Conservation (phyloP, 2,888 invertebrate genomes). For the Erynnis tages region DNA sequence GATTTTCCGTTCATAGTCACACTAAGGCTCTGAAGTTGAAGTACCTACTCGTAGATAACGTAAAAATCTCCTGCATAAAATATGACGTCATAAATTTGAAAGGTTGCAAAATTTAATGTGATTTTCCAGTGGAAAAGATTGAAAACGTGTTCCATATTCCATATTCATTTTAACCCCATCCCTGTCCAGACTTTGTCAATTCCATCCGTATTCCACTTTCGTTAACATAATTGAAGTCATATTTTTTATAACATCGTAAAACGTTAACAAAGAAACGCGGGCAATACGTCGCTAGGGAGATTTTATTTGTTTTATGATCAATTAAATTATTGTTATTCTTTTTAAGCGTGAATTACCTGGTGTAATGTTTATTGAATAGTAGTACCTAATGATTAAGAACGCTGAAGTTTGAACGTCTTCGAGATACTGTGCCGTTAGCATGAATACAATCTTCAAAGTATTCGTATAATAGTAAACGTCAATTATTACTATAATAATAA, state of each 20-base stretch:
- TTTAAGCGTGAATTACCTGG: conserved; percentile 1
- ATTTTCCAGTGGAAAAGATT: not conserved
- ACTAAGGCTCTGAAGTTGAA: no score
- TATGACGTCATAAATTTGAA: conserved; percentile 1
- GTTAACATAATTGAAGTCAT: conserved; percentile 33
- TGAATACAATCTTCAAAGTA: no score
- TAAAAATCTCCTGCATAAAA: no score
- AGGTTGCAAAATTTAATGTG: conserved; percentile 4
- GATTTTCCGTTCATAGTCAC: no score
- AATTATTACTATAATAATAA: no score
- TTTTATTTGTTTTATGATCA: conserved; percentile 16
- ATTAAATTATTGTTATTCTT: conserved; percentile 11
- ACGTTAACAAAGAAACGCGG: conserved; percentile 26
- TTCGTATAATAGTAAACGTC: no score
- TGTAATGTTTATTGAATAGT: not conserved
- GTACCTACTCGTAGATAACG: no score
- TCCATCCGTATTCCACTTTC: conserved; percentile 15
- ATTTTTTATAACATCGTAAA: conserved; percentile 36
- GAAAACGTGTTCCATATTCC: not conserved
- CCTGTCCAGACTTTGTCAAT: conserved; percentile 5
- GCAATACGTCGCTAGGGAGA: conserved; percentile 17
- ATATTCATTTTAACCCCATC: conserved; percentile 3
- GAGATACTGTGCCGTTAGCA: no score
- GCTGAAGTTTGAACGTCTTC: no score
- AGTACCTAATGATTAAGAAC: no score